Evolutionary conservation across 2,113 vertebrate species (phyloP).

Genomic region (Promerops cafer): DNA sequence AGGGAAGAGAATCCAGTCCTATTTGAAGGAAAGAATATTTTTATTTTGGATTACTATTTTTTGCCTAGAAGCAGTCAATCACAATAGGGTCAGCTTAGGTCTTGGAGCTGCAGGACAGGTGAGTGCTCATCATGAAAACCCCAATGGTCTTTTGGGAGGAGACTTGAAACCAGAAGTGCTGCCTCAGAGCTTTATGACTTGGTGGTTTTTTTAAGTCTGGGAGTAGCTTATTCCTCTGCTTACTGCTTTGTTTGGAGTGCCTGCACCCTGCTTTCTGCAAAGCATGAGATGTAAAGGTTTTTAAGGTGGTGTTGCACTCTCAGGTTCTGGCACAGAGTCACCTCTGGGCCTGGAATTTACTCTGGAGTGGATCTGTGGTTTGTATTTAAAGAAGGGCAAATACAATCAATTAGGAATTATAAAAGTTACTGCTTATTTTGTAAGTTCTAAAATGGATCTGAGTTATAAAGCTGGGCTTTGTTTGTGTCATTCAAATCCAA

Average conservation of each 20-base stretch:
- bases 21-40: not conserved
- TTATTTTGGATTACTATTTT: not conserved
- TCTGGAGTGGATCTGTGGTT: not conserved
- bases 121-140: not conserved
- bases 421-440: not conserved
- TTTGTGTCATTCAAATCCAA: not conserved
- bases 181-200: not conserved
- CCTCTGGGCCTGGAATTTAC: not conserved
- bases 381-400: not conserved
- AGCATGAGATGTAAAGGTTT: not conserved
- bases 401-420: not conserved
- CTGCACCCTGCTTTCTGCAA: not conserved
- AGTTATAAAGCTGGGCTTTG: not conserved
- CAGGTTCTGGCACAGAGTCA: not conserved
- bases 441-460: not conserved
- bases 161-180: not conserved
- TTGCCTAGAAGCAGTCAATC: not conserved
- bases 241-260: not conserved
- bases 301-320: not conserved
- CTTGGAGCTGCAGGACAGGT: not conserved
- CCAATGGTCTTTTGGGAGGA: not conserved
- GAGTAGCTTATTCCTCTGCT: not conserved
- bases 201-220: not conserved
- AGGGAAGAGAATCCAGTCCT: not conserved
- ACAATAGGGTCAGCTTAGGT: not conserved